These are phyloP conservation scores for Mirounga angustirostris DNA, from an alignment of 2,113 vertebrate species.

Conservation along the genomic window DNA sequence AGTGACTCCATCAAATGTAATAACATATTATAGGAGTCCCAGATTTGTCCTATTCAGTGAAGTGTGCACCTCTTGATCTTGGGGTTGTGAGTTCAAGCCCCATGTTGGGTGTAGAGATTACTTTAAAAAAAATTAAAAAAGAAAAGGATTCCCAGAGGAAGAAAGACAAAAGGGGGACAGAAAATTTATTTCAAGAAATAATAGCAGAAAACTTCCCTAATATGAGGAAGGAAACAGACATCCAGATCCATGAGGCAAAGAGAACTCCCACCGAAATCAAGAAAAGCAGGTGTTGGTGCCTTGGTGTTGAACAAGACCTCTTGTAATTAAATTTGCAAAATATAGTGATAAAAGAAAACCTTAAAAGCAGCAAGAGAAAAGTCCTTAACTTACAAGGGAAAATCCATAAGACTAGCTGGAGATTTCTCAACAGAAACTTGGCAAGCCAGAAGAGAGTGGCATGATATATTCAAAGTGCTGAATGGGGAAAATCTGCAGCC, in stretches of 20 bases:
- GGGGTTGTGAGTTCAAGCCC: too few species aligned
- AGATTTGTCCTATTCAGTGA: background rate
- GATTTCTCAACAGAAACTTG: background rate
- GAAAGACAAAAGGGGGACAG: background rate
- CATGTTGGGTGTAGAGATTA: too few species aligned
- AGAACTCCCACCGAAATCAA: background rate
- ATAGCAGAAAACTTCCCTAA: background rate
- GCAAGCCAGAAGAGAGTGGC: too few species aligned
- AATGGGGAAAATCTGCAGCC: too few species aligned
- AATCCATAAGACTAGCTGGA: background rate
- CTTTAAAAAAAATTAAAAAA: too few species aligned
- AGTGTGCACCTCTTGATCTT: too few species aligned
- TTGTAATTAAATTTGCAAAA: background rate
- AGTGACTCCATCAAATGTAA: background rate
- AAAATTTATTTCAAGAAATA: background rate
- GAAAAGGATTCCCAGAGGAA: background rate
- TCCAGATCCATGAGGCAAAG: background rate
- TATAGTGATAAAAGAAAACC: background rate
- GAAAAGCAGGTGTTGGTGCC: background rate
- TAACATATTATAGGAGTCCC: background rate
- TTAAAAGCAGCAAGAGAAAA: background rate
- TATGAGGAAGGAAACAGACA: background rate
- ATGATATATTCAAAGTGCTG: too few species aligned
- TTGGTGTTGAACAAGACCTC: background rate
- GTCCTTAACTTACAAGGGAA: background rate